A percentile compares a stretch with the other conserved stretches of the same genome.
Conservation (phyloP, 2,888 invertebrate genomes). For the Eupithecia exiguata region DNA sequence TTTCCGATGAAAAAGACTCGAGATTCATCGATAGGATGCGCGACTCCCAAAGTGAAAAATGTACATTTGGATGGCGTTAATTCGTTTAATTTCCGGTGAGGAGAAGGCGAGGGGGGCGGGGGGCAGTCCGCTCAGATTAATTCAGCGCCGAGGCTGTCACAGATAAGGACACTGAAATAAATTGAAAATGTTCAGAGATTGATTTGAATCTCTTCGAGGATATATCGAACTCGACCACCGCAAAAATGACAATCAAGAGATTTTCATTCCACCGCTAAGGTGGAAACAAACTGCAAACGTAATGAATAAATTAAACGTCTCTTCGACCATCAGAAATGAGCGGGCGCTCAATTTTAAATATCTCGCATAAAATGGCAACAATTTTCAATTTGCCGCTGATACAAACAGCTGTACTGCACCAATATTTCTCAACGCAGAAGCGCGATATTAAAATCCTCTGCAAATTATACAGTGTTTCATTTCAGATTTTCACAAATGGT, state of each 20-base stretch:
- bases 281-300: conserved; percentile 57
- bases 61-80: conserved; percentile 84
- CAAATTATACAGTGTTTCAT: conserved; percentile 46
- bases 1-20: conserved; percentile 79
- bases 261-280: conserved; percentile 53
- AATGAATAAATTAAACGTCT: conserved; percentile 69
- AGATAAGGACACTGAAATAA: conserved; percentile 84
- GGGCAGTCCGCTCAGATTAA: conserved; percentile 80
- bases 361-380: conserved; percentile 52
- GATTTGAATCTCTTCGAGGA: conserved; percentile 82
- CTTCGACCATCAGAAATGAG: conserved; percentile 55
- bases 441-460: conserved; percentile 43
- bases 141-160: conserved; percentile 81
- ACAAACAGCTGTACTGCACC: conserved; percentile 44
- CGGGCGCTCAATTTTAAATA: conserved; percentile 57
- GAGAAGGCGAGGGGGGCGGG: conserved; percentile 56
- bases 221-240: conserved; percentile 71
- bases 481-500: conserved; percentile 61
- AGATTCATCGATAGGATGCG: conserved; percentile 81
- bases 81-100: conserved; percentile 85
- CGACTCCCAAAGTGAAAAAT: conserved; percentile 82
- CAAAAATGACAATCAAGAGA: conserved; percentile 63
- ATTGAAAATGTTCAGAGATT: conserved; percentile 85
- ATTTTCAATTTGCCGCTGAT: conserved; percentile 56
- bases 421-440: conserved; percentile 44